Conservation (phyloP, 1,140 invertebrate genomes). For the Drosophila aff. region DNA sequence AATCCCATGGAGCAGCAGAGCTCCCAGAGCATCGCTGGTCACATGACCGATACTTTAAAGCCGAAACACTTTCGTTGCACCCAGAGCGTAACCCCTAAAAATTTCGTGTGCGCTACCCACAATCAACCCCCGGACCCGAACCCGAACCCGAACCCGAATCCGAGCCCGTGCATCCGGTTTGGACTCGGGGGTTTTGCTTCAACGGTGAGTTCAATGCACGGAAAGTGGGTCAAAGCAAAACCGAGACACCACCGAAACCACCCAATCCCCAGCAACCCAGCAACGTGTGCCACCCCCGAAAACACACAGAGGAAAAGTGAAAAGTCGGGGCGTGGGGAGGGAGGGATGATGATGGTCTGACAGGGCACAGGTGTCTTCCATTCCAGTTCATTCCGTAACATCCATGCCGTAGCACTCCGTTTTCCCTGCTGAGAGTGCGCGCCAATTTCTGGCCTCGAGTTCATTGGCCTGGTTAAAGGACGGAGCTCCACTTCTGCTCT, state of each 20-base stretch:
- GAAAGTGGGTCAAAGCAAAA: constrained; percentile 88
- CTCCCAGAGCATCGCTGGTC: constrained; percentile 25
- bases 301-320: constrained; percentile 70
- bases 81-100: constrained; percentile 76
- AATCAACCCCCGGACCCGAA: constrained; percentile 22
- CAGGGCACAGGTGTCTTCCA: constrained; percentile 77
- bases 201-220: constrained; percentile 80
- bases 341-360: constrained; percentile 47
- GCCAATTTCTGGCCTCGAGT: constrained; percentile 52
- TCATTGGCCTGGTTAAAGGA: constrained; percentile 76
- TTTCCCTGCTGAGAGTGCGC: constrained; percentile 32
- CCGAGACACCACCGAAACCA: constrained; percentile 48
- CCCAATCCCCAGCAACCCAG: constrained; percentile 13
- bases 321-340: constrained; percentile 33
- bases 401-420: constrained; percentile 25
- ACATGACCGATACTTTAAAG: constrained; percentile 59
- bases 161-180: constrained; percentile 30
- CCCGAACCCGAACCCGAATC: not conserved
- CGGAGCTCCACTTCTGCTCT: constrained; percentile 25
- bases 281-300: constrained; percentile 9
- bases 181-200: constrained; percentile 10
- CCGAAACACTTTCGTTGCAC: constrained; percentile 72
- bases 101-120: constrained; percentile 19
- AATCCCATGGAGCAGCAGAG: constrained; percentile 19
- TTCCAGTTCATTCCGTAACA: constrained; percentile 43